Conservation (phyloP, 2,113 vertebrate genomes). For the Neodon shergylaensis region DNA sequence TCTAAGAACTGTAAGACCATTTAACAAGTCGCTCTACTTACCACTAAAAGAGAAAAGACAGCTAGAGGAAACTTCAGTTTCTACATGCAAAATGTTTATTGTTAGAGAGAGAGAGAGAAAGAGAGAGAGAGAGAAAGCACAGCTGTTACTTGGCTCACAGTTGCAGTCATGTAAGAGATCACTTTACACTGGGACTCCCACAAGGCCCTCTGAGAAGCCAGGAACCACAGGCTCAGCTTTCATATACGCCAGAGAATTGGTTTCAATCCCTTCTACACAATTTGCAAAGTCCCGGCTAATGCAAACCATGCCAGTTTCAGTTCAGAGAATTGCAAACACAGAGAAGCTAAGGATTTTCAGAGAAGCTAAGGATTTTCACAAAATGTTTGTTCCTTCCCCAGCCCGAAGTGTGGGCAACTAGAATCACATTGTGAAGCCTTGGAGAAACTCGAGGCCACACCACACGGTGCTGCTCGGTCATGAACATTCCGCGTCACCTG, state of each 20-base stretch:
- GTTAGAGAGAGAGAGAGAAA: neutral
- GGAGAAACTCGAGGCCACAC: conserved; percentile 12
- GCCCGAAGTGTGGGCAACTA: conserved; percentile 13
- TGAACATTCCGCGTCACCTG: neutral
- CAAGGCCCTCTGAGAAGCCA: conserved; percentile 47
- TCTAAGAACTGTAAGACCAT: neutral
- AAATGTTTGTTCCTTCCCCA: conserved; percentile 45
- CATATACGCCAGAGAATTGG: conserved; percentile 13
- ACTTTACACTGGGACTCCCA: conserved; percentile 67
- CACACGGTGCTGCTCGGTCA: neutral
- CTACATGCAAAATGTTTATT: conserved; percentile 51
- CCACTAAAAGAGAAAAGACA: neutral
- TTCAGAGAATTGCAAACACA: conserved; percentile 53
- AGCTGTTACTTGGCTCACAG: conserved; percentile 64
- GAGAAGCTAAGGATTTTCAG: conserved; percentile 53
- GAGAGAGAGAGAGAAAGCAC: neutral
- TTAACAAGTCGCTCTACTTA: conserved; percentile 32
- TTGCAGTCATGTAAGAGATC: conserved; percentile 55
- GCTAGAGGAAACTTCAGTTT: conserved; percentile 66
- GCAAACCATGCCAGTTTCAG: conserved; percentile 49
- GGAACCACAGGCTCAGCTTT: conserved; percentile 68
- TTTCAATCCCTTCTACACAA: conserved; percentile 61
- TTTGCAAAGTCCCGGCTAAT: conserved; percentile 67
- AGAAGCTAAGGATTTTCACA: conserved; percentile 56
- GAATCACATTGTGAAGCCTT: neutral